Conservation (phyloP, 2,113 vertebrate genomes). For the Phodopus roborovskii region DNA sequence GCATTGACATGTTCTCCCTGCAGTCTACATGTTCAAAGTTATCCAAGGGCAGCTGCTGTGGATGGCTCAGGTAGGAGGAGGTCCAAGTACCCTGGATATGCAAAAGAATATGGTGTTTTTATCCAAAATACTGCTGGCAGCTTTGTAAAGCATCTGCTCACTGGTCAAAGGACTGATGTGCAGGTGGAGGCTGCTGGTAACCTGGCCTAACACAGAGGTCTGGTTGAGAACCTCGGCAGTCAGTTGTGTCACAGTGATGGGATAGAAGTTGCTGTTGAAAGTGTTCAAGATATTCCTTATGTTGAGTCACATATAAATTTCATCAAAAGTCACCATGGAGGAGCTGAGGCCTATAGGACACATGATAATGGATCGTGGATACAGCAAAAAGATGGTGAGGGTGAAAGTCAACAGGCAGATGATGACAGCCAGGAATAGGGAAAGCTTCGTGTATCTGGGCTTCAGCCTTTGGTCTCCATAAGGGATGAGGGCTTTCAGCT, state of each 20-base stretch:
- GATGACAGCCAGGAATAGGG: conserved; percentile 81
- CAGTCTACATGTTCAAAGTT: conserved; percentile 93
- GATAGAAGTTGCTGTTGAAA: conserved; percentile 91
- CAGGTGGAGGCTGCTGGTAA: conserved; percentile 83
- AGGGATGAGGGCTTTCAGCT: conserved; percentile 86
- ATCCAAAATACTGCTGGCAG: conserved; percentile 75
- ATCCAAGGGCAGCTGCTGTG: conserved; percentile 89
- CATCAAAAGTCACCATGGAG: conserved; percentile 60
- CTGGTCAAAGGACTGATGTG: conserved; percentile 83
- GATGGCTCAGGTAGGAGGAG: conserved; percentile 88
- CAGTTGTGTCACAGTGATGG: conserved; percentile 85
- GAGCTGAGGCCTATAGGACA: conserved; percentile 79
- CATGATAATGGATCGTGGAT: conserved; percentile 75
- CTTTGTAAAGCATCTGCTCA: conserved; percentile 76
- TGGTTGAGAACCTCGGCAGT: conserved; percentile 87
- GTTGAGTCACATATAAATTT: conserved; percentile 69
- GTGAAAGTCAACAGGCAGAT: conserved; percentile 80
- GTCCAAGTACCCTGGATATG: conserved; percentile 91
- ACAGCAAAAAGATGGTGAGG: conserved; percentile 82
- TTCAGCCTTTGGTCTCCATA: conserved; percentile 86
- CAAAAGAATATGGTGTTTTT: conserved; percentile 89
- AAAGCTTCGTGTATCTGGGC: conserved; percentile 85
- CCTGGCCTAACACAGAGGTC: conserved; percentile 85
- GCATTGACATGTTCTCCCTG: conserved; percentile 86
- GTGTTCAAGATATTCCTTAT: conserved; percentile 90